Conservation (phyloP, 2,113 vertebrate genomes). For the Tapirus terrestris region DNA sequence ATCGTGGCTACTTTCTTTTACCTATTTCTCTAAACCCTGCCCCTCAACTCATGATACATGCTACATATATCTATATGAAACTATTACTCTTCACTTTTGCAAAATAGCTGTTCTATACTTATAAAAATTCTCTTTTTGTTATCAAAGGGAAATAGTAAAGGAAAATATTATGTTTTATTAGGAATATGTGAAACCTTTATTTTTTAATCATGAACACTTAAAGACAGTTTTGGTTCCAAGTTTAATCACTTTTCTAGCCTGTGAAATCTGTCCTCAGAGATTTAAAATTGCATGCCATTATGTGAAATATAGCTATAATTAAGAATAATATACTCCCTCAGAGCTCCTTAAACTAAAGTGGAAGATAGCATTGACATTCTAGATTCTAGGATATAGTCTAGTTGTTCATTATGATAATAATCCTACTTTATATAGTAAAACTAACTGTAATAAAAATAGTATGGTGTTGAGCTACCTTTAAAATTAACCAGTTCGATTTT, state of each 20-base stretch:
- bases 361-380: not conserved
- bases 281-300: not conserved
- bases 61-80: not conserved
- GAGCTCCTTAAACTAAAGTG: not conserved
- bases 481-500: not conserved
- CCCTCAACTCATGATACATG: not conserved
- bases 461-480: not conserved
- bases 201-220: constrained; percentile 9
- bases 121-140: not conserved
- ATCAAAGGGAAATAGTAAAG: not conserved
- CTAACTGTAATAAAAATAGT: not conserved
- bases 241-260: not conserved
- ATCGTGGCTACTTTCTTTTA: not conserved
- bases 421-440: not conserved
- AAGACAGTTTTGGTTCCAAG: not conserved
- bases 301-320: not conserved
- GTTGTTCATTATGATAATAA: not conserved
- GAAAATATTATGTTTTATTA: constrained; percentile 31
- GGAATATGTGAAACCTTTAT: not conserved
- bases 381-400: not conserved
- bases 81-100: not conserved
- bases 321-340: not conserved
- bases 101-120: not conserved
- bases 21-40: not conserved
- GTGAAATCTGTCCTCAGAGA: not conserved